Evolutionary conservation across 2,888 invertebrate genomes (phyloP).

Genomic region (Chrysina gloriosa): DNA sequence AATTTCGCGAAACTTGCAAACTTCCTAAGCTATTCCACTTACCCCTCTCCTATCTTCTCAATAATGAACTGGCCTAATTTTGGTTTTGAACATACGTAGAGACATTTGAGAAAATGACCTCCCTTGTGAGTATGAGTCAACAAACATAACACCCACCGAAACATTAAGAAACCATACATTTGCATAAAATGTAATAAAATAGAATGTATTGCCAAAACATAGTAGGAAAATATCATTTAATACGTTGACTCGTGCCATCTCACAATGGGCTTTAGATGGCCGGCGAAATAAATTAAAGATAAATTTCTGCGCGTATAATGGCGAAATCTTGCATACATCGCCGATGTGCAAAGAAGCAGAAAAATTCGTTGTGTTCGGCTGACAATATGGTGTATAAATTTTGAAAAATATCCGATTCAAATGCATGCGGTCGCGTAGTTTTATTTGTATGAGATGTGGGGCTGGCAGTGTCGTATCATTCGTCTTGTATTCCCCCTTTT

Average conservation of each 20-base stretch:
- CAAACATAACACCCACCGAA: too few species aligned
- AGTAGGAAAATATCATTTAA: constrained; percentile 16
- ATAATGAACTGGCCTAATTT: too few species aligned
- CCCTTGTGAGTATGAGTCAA: too few species aligned
- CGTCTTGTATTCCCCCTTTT: constrained; percentile 38
- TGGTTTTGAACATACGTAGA: too few species aligned
- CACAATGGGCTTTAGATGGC: constrained; percentile 2
- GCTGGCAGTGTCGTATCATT: constrained; percentile 3
- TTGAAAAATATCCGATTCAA: constrained; percentile 37
- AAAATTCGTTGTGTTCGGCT: constrained; percentile 29
- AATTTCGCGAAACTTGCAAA: too few species aligned
- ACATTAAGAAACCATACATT: constrained; percentile 14
- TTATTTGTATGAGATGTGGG: constrained; percentile 19
- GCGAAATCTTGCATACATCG: constrained; percentile 20
- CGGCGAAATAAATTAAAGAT: constrained; percentile 28
- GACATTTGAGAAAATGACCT: too few species aligned
- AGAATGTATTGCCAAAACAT: constrained; percentile 16
- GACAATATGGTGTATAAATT: constrained; percentile 38
- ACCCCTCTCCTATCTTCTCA: too few species aligned
- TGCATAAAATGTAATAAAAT: constrained; percentile 13
- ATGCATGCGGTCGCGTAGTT: constrained; percentile 8
- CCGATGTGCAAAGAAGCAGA: constrained; percentile 19
- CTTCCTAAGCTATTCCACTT: too few species aligned
- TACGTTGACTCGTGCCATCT: background rate
- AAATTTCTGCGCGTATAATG: constrained; percentile 24